Conservation (phyloP, 2,888 invertebrate species). For the Scaptomyza caliginosa region DNA sequence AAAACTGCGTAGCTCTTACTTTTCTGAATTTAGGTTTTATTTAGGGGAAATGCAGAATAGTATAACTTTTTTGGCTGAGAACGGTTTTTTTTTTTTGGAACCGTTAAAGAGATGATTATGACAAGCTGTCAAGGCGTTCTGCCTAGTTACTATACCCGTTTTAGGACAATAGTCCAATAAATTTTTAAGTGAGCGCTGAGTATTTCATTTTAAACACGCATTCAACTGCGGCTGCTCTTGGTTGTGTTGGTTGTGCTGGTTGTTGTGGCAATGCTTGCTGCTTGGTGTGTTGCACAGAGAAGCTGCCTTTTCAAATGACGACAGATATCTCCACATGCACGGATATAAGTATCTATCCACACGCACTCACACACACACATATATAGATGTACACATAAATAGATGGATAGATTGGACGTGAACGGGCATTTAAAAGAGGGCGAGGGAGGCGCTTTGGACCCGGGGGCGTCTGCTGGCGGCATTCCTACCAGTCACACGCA, state of each 20-base stretch:
- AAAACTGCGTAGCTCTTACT: no score
- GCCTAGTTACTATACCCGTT: slow-evolving; percentile 19
- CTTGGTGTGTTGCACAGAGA: slow-evolving; percentile 1
- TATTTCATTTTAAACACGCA: slow-evolving; percentile 78
- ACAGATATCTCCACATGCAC: slow-evolving; percentile 70
- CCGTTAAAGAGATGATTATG: no score
- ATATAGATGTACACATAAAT: slow-evolving; percentile 47
- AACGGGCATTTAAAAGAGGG: neutral
- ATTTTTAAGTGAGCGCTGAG: slow-evolving; percentile 72
- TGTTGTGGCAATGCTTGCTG: slow-evolving; percentile 19
- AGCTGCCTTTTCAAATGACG: slow-evolving; percentile 57
- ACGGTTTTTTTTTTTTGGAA: no score
- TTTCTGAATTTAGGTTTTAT: no score
- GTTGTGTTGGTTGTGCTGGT: neutral
- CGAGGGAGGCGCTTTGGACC: slow-evolving; percentile 12
- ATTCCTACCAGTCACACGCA: slow-evolving; percentile 35
- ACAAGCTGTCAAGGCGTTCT: neutral
- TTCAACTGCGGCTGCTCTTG: slow-evolving; percentile 51
- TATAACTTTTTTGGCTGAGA: no score
- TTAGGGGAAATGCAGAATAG: no score
- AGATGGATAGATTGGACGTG: slow-evolving; percentile 69
- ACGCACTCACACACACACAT: slow-evolving; percentile 10
- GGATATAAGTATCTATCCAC: slow-evolving; percentile 14
- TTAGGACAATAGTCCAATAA: slow-evolving; percentile 39
- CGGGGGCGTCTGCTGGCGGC: slow-evolving; percentile 51